A percentile compares a stretch with the other conserved stretches of the same genome.
Evolutionary conservation across 2,888 invertebrate genomes (phyloP).

Genomic region (Leptura quadrifasciata): DNA sequence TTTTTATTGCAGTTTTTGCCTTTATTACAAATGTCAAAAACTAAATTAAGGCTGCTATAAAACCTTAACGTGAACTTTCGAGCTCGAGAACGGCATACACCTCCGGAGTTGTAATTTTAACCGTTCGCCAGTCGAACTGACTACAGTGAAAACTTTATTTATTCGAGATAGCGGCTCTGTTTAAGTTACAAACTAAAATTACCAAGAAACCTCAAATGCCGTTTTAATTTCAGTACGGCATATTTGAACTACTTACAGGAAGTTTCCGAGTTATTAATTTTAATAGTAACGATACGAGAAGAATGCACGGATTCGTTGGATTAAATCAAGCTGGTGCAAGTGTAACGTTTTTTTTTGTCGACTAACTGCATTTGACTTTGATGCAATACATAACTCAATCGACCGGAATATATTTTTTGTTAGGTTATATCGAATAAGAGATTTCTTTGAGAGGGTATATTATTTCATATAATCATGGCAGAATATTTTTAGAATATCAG

Average conservation of each 20-base stretch:
- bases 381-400: too few species aligned
- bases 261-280: background rate
- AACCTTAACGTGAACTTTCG: conserved; percentile 1
- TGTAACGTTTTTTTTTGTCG: too few species aligned
- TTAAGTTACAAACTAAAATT: conserved; percentile 1
- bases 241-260: background rate
- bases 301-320: too few species aligned
- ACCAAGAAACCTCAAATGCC: conserved; percentile 7
- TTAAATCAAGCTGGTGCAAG: too few species aligned
- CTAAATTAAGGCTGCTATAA: background rate
- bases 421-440: too few species aligned
- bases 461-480: too few species aligned
- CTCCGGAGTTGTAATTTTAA: conserved; percentile 2
- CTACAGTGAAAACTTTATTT: background rate
- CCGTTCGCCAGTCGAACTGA: background rate
- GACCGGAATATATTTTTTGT: too few species aligned
- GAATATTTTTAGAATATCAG: too few species aligned
- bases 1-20: conserved; percentile 7
- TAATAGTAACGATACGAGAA: too few species aligned
- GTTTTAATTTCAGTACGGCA: background rate
- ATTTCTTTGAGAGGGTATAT: too few species aligned
- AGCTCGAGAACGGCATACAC: background rate
- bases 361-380: too few species aligned
- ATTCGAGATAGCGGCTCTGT: background rate
- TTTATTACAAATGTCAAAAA: conserved; percentile 7